These are phyloP conservation scores for Cloeon dipterum DNA, from an alignment of 2,888 invertebrate genomes.

Conservation along the genomic window DNA sequence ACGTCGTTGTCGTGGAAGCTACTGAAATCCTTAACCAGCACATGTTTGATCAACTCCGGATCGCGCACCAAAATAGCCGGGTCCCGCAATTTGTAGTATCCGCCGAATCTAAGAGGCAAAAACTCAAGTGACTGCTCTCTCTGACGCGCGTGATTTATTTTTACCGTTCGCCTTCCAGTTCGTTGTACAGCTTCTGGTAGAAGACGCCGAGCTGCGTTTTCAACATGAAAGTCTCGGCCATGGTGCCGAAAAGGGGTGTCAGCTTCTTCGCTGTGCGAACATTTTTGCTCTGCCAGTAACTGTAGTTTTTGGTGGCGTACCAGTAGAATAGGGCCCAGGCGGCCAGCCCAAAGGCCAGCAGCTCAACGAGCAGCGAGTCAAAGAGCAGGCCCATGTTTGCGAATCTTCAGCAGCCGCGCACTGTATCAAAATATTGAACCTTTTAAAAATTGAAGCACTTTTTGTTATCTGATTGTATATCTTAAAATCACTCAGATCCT, in stretches of 20 bases:
- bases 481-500: no score
- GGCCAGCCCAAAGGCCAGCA: no score
- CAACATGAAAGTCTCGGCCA: background rate
- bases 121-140: background rate
- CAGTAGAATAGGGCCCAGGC: background rate
- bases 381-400: no score
- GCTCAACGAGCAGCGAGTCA: no score
- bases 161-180: conserved; percentile 2
- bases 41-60: conserved; percentile 27
- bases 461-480: no score
- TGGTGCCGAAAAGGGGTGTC: background rate
- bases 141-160: no score
- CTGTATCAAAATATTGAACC: no score
- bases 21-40: conserved; percentile 35
- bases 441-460: no score
- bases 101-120: conserved; percentile 2
- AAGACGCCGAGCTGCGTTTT: background rate
- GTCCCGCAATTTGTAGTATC: conserved; percentile 11
- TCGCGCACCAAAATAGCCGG: conserved; percentile 37
- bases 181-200: conserved; percentile 1
- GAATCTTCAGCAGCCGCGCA: no score
- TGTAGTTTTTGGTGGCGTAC: background rate
- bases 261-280: background rate
- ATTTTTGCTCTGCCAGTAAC: background rate
- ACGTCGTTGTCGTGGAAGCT: conserved; percentile 41